Evolutionary conservation across 2,113 vertebrate species (phyloP), one percentile per base, ranked within the genome.

Genomic region (Tricholaema leucomelas): DNA sequence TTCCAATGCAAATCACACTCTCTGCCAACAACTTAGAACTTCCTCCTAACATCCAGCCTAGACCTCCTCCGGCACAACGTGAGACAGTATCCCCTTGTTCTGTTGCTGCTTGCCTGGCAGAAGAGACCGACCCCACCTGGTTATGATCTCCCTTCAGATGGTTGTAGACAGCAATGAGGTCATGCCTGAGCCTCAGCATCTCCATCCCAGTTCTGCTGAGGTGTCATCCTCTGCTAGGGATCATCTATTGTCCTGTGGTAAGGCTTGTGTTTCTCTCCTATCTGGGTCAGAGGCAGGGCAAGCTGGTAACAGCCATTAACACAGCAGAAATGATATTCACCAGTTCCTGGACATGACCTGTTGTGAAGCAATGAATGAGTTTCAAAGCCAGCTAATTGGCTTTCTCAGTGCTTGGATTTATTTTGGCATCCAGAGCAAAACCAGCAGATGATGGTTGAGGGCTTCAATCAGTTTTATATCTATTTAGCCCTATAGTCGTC

Each of bases 341-440:
- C 5, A 66, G 35, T 58, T 91, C 24, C 40, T 88, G 72, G 61
- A 50, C 46, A 12, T 1, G 3, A 61, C 2, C 6, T 77, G 36
- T 71, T 80, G 1, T 54, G 71, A 64, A 85, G 55, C 59, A 58
- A 38, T 9, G 48, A 36, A 82, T 52, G 72, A 59, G 55, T 93
- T 94, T 88, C 36, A 73, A 66, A 88, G 86, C 76, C 58, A 74
- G 31, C 21, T 88, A 36, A 69, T 90, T 91, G 93, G 19, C 9
- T 48, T 15, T 83, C 80, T 66, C 56, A 40, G 2, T 70, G 61
- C 36, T 86, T 58, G 40, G 46, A 25, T 25, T 36, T 25, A 42
- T 52, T 72, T 81, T 90, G 83, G 79, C 79, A 71, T 79, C 52
- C 3, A 4, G 27, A 20, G 75, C 6, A 30, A 36, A 87, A 75